phyloP scores from a whole-genome alignment of 2,888 invertebrate genomes.

The Didymodactylos carnosus region DNA sequence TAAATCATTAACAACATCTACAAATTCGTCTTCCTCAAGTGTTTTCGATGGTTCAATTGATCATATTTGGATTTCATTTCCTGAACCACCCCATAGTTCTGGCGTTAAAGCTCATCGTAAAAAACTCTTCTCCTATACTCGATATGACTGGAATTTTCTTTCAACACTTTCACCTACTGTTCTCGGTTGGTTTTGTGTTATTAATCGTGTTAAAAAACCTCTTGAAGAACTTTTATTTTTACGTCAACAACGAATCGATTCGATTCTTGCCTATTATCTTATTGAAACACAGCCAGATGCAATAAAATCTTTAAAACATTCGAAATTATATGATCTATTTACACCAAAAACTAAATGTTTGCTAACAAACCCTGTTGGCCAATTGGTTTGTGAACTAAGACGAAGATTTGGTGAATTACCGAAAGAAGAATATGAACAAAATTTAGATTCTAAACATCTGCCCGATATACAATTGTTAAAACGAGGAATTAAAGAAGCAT shows the following conservation, averaged over 20 bases:
- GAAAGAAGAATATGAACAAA: background rate
- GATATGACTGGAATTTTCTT: background rate
- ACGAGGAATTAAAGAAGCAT: background rate
- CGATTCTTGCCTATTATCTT: background rate
- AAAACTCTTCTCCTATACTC: background rate
- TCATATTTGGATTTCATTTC: background rate
- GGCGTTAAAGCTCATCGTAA: no score
- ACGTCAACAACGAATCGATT: background rate
- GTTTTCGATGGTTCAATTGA: background rate
- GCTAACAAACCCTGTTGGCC: background rate
- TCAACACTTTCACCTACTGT: background rate
- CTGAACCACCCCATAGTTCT: background rate
- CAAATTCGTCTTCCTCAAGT: no score
- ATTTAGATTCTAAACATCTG: background rate
- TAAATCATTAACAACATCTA: no score
- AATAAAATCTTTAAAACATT: background rate
- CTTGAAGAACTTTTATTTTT: background rate
- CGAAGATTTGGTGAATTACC: background rate
- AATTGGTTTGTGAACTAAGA: background rate
- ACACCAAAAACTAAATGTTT: background rate
- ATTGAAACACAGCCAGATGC: background rate
- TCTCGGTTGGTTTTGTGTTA: background rate
- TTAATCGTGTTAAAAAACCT: background rate
- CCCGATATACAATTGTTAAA: background rate
- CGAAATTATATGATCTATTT: background rate